Evolutionary conservation across 2,888 invertebrate genomes (phyloP).

Genomic region (Oithona nana): DNA sequence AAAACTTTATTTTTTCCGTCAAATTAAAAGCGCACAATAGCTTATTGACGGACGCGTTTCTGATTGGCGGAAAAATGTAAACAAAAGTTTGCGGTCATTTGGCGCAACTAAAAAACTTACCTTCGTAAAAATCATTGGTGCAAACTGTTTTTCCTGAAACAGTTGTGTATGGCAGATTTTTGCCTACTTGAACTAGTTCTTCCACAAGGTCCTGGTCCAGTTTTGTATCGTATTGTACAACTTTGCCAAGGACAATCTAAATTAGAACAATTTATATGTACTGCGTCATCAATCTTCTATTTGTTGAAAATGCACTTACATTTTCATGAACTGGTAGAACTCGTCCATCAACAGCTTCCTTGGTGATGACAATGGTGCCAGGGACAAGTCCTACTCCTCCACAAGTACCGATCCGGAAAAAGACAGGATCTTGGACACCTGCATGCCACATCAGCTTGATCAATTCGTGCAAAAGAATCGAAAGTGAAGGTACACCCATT

Average conservation of each 20-base stretch:
- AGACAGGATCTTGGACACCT: constrained; percentile 62
- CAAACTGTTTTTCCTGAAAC: constrained; percentile 84
- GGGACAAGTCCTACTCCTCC: constrained; percentile 81
- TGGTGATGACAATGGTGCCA: constrained; percentile 81
- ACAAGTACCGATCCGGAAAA: constrained; percentile 82
- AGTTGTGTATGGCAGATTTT: constrained; percentile 46
- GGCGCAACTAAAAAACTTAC: constrained; percentile 24
- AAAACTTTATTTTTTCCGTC: no score
- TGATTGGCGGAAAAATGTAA: no score
- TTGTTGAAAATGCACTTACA: no score
- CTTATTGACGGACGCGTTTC: no score
- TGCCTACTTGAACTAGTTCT: constrained; percentile 57
- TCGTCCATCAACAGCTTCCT: constrained; percentile 73
- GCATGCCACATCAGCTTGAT: constrained; percentile 93
- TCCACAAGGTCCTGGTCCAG: constrained; percentile 58
- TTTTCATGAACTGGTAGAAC: constrained; percentile 59
- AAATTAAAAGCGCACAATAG: no score
- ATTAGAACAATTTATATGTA: no score
- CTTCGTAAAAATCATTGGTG: constrained; percentile 95
- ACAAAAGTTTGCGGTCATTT: not conserved
- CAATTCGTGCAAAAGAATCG: constrained; percentile 82
- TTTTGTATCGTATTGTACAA: constrained; percentile 57
- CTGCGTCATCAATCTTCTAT: no score
- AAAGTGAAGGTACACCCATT: constrained; percentile 91
- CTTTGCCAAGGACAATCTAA: constrained; percentile 66